These are phyloP conservation scores for Bos taurus DNA, from an alignment of 2,113 vertebrate species.

Conservation along the genomic window DNA sequence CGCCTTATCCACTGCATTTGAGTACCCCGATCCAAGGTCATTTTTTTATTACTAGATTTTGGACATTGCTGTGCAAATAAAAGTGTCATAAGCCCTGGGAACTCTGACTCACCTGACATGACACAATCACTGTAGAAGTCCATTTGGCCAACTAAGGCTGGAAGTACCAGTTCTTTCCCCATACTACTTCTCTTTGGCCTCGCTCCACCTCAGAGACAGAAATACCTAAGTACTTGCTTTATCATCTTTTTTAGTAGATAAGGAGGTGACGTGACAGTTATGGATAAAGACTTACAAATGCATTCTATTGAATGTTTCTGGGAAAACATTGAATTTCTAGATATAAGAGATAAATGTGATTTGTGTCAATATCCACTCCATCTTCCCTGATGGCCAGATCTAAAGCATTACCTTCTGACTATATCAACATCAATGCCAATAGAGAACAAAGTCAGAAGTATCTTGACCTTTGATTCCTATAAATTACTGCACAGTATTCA, in stretches of 20 bases:
- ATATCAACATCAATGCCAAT: background rate
- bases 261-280: background rate
- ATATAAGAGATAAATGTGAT: background rate
- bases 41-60: background rate
- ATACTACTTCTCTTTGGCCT: background rate
- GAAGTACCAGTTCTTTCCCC: background rate
- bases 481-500: background rate
- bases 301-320: background rate
- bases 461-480: background rate
- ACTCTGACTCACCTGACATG: background rate
- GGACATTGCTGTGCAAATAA: no score
- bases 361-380: background rate
- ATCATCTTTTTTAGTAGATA: background rate
- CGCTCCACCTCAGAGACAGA: background rate
- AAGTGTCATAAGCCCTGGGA: background rate
- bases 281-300: background rate
- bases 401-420: background rate
- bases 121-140: background rate
- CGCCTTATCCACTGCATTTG: background rate
- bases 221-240: background rate
- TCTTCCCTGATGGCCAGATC: background rate
- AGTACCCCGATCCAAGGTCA: background rate
- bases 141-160: background rate
- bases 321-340: background rate
- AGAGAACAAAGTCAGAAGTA: background rate